Conservation (phyloP, 2,797 vertebrate species). For the Zenarchopterus dispar region DNA sequence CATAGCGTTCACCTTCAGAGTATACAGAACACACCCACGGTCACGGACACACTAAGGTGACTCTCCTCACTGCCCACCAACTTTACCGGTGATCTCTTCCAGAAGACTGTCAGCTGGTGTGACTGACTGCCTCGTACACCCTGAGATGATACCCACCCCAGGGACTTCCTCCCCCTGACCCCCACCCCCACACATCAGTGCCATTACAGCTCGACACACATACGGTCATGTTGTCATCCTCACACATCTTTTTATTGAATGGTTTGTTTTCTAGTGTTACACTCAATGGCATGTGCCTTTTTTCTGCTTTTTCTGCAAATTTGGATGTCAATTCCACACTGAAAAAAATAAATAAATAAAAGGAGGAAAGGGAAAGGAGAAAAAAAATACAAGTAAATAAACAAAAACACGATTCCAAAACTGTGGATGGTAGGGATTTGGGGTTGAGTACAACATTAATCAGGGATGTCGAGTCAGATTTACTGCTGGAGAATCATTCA, state of each 20-base stretch:
- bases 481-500: constrained; percentile 78
- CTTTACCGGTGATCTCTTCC: constrained; percentile 56
- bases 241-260: constrained; percentile 63
- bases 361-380: background rate
- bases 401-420: constrained; percentile 52
- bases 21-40: constrained; percentile 65
- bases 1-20: constrained; percentile 72
- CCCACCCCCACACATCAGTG: constrained; percentile 72
- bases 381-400: background rate
- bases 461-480: constrained; percentile 76
- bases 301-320: constrained; percentile 84
- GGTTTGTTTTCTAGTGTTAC: constrained; percentile 76
- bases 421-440: constrained; percentile 48
- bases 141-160: constrained; percentile 33
- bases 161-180: constrained; percentile 9
- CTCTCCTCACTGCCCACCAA: constrained; percentile 61
- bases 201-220: constrained; percentile 70
- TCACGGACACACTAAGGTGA: constrained; percentile 56
- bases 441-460: constrained; percentile 78
- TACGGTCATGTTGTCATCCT: constrained; percentile 62
- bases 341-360: too few relatives aligned
- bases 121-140: constrained; percentile 56
- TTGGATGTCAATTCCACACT: constrained; percentile 78
- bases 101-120: constrained; percentile 55
- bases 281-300: constrained; percentile 87